These are phyloP conservation scores for Campoplex nolae DNA, from an alignment of 2,888 invertebrate genomes.

Conservation along the genomic window DNA sequence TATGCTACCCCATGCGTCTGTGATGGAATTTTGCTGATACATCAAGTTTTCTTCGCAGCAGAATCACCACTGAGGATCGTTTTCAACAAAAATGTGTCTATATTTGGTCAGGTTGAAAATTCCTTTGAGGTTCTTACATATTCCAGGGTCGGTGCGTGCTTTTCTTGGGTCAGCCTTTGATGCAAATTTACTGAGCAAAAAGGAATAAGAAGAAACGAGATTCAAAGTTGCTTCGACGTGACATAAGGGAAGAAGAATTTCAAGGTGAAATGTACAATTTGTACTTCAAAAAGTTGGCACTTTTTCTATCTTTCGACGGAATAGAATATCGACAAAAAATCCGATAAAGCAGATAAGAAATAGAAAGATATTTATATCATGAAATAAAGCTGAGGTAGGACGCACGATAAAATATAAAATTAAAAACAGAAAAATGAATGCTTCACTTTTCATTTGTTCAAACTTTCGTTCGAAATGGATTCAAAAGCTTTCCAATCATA, in stretches of 20 bases:
- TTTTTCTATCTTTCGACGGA: background rate
- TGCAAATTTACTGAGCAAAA: background rate
- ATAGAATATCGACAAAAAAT: background rate
- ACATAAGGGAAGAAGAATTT: background rate
- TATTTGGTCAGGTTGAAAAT: slow-evolving; percentile 31
- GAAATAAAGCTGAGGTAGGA: background rate
- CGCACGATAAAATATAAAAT: background rate
- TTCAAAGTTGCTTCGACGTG: background rate
- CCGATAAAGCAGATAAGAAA: too few species aligned
- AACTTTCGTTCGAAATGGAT: too few species aligned
- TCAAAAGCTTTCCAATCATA: too few species aligned
- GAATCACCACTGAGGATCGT: background rate
- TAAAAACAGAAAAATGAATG: too few species aligned
- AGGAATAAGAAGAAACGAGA: background rate
- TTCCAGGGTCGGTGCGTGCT: slow-evolving; percentile 35
- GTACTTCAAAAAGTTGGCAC: background rate
- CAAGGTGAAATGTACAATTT: background rate
- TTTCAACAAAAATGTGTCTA: slow-evolving; percentile 7
- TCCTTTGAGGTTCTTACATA: slow-evolving; percentile 34
- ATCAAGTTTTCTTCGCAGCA: slow-evolving; percentile 16
- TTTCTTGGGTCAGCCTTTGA: background rate
- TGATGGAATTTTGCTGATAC: background rate
- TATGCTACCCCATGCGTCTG: background rate
- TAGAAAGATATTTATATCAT: background rate
- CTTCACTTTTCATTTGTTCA: too few species aligned